Conservation (phyloP, 2,113 vertebrate genomes). For the Notothenia rossii region DNA sequence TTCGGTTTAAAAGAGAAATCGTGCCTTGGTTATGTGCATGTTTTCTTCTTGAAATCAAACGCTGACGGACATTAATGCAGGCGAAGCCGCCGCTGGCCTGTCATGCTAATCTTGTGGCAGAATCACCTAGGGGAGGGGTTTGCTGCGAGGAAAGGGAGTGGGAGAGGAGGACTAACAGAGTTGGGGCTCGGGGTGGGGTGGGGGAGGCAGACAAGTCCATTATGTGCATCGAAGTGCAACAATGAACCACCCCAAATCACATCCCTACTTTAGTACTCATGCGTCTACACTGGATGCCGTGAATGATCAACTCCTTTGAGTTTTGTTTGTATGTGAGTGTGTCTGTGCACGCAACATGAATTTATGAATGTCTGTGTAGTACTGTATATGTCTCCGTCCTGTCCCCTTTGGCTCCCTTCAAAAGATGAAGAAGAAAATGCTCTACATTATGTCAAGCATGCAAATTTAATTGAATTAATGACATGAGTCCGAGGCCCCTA, state of each 20-base stretch:
- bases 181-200: constrained; percentile 28
- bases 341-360: constrained; percentile 62
- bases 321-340: constrained; percentile 64
- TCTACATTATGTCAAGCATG: constrained; percentile 89
- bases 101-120: constrained; percentile 87
- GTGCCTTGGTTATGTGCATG: constrained; percentile 88
- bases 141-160: constrained; percentile 54
- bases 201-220: constrained; percentile 79
- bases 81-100: constrained; percentile 86
- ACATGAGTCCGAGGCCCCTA: constrained; percentile 82
- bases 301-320: constrained; percentile 82
- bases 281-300: constrained; percentile 87
- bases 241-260: constrained; percentile 88
- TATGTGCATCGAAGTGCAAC: constrained; percentile 90
- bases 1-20: constrained; percentile 92
- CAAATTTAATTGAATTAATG: constrained; percentile 94
- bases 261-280: constrained; percentile 81
- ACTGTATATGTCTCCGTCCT: constrained; percentile 75
- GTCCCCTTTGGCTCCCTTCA: constrained; percentile 77
- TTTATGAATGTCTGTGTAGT: constrained; percentile 61
- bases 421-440: constrained; percentile 74
- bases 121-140: constrained; percentile 82
- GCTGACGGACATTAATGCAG: constrained; percentile 87
- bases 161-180: constrained; percentile 34
- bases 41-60: constrained; percentile 85